Evolutionary conservation across 1,140 invertebrate species (phyloP).

Genomic region (Euwallacea similis): DNA sequence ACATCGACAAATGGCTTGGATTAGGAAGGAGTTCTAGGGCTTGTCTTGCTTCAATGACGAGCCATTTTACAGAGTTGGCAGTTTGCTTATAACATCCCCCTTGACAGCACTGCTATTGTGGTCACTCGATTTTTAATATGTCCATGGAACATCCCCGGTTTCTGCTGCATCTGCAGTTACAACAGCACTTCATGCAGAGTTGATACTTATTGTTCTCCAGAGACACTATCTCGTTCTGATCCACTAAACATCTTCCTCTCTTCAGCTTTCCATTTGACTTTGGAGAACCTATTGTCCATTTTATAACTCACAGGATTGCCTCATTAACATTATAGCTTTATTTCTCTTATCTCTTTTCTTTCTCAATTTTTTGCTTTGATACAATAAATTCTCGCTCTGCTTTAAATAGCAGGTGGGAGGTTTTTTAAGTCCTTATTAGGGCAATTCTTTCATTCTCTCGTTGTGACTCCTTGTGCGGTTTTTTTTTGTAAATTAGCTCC

Average conservation of each 20-base stretch:
- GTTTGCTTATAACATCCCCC: conserved; percentile 39
- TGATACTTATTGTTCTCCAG: conserved; percentile 49
- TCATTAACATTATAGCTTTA: conserved; percentile 53
- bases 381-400: conserved; percentile 75
- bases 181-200: conserved; percentile 49
- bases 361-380: conserved; percentile 66
- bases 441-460: conserved; percentile 61
- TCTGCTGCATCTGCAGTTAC: conserved; percentile 43
- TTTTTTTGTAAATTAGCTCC: conserved; percentile 46
- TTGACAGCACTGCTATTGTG: background rate
- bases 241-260: conserved; percentile 43
- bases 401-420: conserved; percentile 73
- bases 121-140: conserved; percentile 48
- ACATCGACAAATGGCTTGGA: background rate
- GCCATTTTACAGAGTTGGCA: conserved; percentile 44
- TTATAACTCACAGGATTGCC: conserved; percentile 53
- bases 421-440: conserved; percentile 69
- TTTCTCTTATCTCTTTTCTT: conserved; percentile 55
- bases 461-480: conserved; percentile 57
- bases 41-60: conserved; percentile 47
- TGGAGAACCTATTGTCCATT: conserved; percentile 45
- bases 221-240: conserved; percentile 51
- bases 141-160: conserved; percentile 40
- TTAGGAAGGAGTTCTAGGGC: conserved; percentile 54
- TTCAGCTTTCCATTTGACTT: conserved; percentile 48